Evolutionary conservation across 37 sponge, comb jelly and placozoan species (phyloP), one percentile per base, ranked within the genome.

Genomic region (Chondrosia reniformis): DNA sequence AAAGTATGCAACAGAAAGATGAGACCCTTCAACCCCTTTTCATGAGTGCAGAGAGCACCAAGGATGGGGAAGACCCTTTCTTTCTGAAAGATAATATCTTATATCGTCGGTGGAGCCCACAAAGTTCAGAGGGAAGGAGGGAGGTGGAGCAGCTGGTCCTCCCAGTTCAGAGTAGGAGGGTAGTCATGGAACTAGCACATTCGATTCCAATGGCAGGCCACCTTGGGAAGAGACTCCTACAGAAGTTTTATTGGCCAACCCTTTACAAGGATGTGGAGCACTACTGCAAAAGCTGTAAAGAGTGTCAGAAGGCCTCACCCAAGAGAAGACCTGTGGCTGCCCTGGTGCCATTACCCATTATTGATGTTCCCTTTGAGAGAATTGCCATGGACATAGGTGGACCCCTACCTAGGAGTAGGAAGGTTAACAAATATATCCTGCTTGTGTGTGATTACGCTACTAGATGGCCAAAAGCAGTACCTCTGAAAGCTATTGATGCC

Each of bases 371-470:
- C 59, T 89, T 85, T 76, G 32, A 49, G 59, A 67, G 79, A 57
- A 63, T 89, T 21, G 86, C 86, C 0, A 89, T 85, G 82, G 90
- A 89, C 45, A 84, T 84, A 62, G 80, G 84, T 3, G 86, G 86
- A 40, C 86, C 82, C 34, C 56, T 85, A 28, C 83, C 85, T 15
- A n/a, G 72, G 37, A 85, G 79, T 40, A 76, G 54, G 0, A 4
- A 40, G 4, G 85, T 81, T 3, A 74, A 89, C 33, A 33, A 58
- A 25, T 89, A 80, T 39, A 76, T 89, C 4, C 30, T 84, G 22
- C 74, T 80, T 38, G 32, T 89, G 4, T 80, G 84, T 75, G 81
- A 84, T 63, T 89, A 84, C n/a, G n/a, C n/a, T n/a, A n/a, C n/a
- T n/a, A n/a, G n/a, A n/a, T n/a, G n/a, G n/a, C n/a, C n/a, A n/a